phyloP scores from a whole-genome alignment of 2,888 invertebrate species.

The Theristus sp. region DNA sequence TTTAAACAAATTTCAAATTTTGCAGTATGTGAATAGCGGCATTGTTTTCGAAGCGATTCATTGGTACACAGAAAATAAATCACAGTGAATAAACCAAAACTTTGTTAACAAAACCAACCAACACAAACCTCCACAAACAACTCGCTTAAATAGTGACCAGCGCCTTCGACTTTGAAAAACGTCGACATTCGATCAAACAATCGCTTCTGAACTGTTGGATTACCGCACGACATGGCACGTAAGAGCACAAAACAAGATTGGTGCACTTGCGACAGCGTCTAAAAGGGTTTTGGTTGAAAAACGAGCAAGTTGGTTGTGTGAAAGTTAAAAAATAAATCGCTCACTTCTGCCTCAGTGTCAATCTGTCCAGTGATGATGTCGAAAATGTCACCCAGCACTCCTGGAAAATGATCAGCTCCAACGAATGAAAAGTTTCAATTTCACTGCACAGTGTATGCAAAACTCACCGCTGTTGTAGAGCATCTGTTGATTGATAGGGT shows the following conservation, averaged over 20 bases:
- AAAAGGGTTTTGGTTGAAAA: too few relatives aligned
- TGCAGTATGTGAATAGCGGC: too few relatives aligned
- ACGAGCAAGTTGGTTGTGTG: too few relatives aligned
- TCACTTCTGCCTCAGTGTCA: conserved; percentile 11
- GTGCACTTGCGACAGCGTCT: neutral
- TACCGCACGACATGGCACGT: neutral
- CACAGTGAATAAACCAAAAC: neutral
- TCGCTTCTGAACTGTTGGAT: conserved; percentile 1
- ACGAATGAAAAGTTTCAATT: too few relatives aligned
- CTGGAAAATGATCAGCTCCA: neutral
- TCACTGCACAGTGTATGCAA: too few relatives aligned
- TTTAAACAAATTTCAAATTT: too few relatives aligned
- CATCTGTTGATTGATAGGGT: conserved; percentile 33
- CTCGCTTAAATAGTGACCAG: conserved; percentile 3
- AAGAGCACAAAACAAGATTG: conserved; percentile 3
- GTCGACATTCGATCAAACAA: conserved; percentile 4
- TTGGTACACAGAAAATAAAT: too few relatives aligned
- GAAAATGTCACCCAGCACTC: conserved; percentile 25
- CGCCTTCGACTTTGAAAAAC: neutral
- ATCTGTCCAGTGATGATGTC: conserved; percentile 20
- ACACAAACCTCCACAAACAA: conserved; percentile 6
- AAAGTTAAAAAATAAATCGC: too few relatives aligned
- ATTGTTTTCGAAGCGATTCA: too few relatives aligned
- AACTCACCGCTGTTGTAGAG: conserved; percentile 30
- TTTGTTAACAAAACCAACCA: neutral